phyloP scores from a whole-genome alignment of 1,140 invertebrate genomes.

The Halotydeus destructor region DNA sequence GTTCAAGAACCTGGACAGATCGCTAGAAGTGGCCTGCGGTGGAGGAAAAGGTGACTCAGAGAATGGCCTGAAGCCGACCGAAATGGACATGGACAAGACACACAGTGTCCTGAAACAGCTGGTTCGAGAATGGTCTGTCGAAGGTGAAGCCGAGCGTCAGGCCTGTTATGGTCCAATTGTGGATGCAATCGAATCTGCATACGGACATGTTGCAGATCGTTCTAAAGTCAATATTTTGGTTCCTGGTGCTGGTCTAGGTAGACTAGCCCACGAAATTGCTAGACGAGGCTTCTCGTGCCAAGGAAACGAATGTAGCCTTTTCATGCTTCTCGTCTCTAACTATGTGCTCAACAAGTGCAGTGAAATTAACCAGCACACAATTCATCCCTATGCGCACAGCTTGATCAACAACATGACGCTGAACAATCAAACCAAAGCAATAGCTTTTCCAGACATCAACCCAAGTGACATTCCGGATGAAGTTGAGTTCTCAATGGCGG shows the following conservation, averaged over 20 bases:
- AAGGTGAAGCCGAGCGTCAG: constrained; percentile 55
- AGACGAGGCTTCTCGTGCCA: constrained; percentile 67
- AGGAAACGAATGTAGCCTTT: constrained; percentile 92
- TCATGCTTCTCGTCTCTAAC: constrained; percentile 90
- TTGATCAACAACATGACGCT: constrained; percentile 65
- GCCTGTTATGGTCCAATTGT: constrained; percentile 80
- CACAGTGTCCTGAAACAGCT: constrained; percentile 84
- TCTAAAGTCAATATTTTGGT: constrained; percentile 51
- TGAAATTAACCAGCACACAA: constrained; percentile 29
- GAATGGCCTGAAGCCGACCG: constrained; percentile 7
- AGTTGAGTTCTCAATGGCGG: constrained; percentile 76
- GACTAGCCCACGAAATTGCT: constrained; percentile 82
- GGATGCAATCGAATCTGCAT: constrained; percentile 42
- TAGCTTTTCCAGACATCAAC: constrained; percentile 75
- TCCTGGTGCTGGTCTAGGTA: constrained; percentile 78
- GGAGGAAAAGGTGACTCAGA: background rate
- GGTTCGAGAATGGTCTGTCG: constrained; percentile 77
- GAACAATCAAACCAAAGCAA: constrained; percentile 50
- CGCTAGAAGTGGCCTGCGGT: constrained; percentile 1
- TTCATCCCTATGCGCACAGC: constrained; percentile 86
- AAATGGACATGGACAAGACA: constrained; percentile 53
- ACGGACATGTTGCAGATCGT: constrained; percentile 2
- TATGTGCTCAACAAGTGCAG: constrained; percentile 71
- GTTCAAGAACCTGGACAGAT: constrained; percentile 50
- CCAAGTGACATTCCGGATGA: constrained; percentile 41